A percentile compares a stretch with the other conserved stretches of the same genome.
Evolutionary conservation across 2,888 invertebrate genomes (phyloP).

Genomic region (Chaitophorus viminalis): DNA sequence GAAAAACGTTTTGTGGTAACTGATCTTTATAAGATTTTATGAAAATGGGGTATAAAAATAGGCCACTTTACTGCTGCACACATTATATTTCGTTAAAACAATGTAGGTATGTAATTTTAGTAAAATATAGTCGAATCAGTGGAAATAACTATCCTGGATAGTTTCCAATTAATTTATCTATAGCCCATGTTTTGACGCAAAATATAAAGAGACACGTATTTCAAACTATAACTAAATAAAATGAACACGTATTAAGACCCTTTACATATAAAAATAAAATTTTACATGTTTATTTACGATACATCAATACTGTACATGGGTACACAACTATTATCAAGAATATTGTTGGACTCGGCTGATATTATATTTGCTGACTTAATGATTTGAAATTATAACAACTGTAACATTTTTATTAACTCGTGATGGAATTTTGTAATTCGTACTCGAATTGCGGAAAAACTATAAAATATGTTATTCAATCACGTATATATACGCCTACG

Average conservation of each 20-base stretch:
- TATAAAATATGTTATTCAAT: background rate
- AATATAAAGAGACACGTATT: conserved; percentile 39
- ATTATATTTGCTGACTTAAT: background rate
- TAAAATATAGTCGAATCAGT: background rate
- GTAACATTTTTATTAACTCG: background rate
- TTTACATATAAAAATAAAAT: no score
- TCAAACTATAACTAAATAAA: background rate
- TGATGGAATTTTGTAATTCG: background rate
- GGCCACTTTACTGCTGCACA: no score
- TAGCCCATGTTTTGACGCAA: conserved; percentile 16
- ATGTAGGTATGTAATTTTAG: background rate
- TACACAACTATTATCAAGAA: no score
- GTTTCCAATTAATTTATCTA: conserved; percentile 42
- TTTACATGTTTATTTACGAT: no score
- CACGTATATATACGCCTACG: background rate
- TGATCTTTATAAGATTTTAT: no score
- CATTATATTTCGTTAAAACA: background rate
- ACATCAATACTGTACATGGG: no score
- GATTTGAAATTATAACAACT: background rate
- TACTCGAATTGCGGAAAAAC: background rate
- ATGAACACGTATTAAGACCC: background rate
- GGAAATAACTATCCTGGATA: conserved; percentile 29
- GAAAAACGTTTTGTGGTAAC: no score
- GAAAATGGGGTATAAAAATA: no score
- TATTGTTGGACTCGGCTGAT: no score